Conservation (phyloP, 2,888 invertebrate genomes). For the Lycophotia porphyrea region DNA sequence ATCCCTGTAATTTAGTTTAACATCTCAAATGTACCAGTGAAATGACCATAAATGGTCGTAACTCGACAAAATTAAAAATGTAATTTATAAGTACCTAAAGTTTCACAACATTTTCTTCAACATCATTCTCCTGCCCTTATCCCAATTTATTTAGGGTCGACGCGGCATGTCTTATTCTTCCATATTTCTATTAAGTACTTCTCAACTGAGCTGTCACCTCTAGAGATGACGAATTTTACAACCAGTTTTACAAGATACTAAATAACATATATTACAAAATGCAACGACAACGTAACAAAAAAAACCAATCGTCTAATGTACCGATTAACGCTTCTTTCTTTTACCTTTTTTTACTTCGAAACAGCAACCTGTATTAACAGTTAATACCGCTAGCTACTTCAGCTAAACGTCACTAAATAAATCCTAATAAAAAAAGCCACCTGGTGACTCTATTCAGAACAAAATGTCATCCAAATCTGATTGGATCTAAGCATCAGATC, state of each 20-base stretch:
- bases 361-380: conserved; percentile 23
- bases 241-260: neutral
- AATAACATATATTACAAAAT: neutral
- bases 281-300: neutral
- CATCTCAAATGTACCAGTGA: neutral
- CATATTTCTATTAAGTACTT: neutral
- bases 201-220: neutral
- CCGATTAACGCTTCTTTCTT: neutral
- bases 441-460: conserved; percentile 54
- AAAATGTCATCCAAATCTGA: conserved; percentile 63
- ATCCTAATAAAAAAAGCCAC: conserved; percentile 33
- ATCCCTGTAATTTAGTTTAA: neutral
- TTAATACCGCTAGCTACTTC: conserved; percentile 11
- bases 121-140: neutral
- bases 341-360: neutral
- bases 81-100: neutral
- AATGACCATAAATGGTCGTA: neutral
- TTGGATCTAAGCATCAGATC: conserved; percentile 63
- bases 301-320: neutral
- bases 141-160: neutral
- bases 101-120: neutral
- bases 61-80: neutral
- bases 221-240: neutral
- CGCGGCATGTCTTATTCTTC: neutral
- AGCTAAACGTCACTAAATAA: conserved; percentile 22